A percentile compares a stretch with the other conserved stretches of the same genome.
These are phyloP conservation scores for Labeo rohita DNA, from an alignment of 2,113 vertebrate genomes.

Conservation along the genomic window DNA sequence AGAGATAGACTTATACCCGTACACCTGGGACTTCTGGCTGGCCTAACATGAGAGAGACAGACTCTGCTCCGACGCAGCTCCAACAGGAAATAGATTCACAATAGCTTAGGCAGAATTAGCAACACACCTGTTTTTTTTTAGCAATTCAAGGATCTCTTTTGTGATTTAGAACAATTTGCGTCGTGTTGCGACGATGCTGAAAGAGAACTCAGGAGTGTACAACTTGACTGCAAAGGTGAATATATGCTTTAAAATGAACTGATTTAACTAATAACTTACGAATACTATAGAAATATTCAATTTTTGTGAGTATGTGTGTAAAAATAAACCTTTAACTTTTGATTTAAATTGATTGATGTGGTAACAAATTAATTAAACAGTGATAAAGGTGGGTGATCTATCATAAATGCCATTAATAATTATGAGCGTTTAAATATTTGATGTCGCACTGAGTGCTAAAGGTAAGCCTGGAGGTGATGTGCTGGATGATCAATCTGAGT, in stretches of 20 bases:
- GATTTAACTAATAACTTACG: neutral
- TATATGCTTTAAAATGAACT: neutral
- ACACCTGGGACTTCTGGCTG: slow-evolving; percentile 38
- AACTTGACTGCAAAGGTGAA: neutral
- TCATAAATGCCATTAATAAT: slow-evolving; percentile 26
- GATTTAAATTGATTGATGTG: slow-evolving; percentile 3
- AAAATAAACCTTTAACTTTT: neutral
- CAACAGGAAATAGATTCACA: slow-evolving; percentile 22
- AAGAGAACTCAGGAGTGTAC: neutral
- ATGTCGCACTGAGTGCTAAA: slow-evolving; percentile 14
- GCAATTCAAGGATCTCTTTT: neutral
- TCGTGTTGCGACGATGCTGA: neutral
- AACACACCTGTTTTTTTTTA: slow-evolving; percentile 20
- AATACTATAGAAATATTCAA: neutral
- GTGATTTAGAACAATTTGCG: neutral
- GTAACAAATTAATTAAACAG: slow-evolving; percentile 31
- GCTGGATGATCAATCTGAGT: slow-evolving; percentile 30
- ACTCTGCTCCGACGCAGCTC: neutral
- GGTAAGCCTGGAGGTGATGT: slow-evolving; percentile 29
- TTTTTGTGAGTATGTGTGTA: too few relatives aligned
- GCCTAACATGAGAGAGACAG: slow-evolving; percentile 25
- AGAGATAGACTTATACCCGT: slow-evolving; percentile 29
- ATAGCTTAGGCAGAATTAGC: slow-evolving; percentile 29
- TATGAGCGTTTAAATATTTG: slow-evolving; percentile 51
- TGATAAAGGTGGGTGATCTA: slow-evolving; percentile 22